Conservation (phyloP, 2,797 vertebrate genomes). For the Gymnopithys bicolor region DNA sequence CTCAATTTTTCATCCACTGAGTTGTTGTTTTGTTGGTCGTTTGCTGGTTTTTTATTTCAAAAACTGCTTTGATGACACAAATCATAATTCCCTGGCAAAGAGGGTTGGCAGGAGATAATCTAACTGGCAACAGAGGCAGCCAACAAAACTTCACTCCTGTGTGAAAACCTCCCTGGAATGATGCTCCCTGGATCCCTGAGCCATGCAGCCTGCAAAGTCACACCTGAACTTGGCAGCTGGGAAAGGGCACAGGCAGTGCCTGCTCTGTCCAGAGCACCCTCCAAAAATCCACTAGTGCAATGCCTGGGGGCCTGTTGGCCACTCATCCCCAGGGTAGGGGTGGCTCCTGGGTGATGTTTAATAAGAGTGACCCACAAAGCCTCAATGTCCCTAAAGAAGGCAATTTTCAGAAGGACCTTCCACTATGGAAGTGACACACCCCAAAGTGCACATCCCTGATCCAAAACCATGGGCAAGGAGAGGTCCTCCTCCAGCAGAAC, state of each 20-base stretch:
- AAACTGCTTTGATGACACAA: accelerated
- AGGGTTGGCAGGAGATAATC: background rate
- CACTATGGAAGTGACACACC: background rate
- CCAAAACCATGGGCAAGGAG: background rate
- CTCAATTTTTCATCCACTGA: background rate
- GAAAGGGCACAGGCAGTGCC: background rate
- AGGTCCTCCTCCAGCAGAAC: background rate
- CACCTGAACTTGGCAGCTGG: background rate
- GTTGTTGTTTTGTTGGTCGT: background rate
- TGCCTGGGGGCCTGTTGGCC: background rate
- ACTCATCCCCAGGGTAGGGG: no score
- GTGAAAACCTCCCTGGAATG: background rate
- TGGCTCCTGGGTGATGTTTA: background rate
- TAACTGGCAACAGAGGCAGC: background rate
- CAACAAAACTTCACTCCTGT: background rate
- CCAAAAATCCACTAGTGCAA: background rate
- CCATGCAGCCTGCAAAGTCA: background rate
- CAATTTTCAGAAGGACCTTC: background rate
- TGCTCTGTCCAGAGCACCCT: background rate
- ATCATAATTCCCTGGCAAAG: conserved; percentile 14
- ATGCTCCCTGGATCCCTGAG: background rate
- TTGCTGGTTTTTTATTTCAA: background rate
- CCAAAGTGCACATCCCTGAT: accelerated
- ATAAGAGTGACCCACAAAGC: background rate
- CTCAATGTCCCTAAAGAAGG: accelerated